phyloP scores from a whole-genome alignment of 2,888 invertebrate species.

The Pachydiplax longipennis region DNA sequence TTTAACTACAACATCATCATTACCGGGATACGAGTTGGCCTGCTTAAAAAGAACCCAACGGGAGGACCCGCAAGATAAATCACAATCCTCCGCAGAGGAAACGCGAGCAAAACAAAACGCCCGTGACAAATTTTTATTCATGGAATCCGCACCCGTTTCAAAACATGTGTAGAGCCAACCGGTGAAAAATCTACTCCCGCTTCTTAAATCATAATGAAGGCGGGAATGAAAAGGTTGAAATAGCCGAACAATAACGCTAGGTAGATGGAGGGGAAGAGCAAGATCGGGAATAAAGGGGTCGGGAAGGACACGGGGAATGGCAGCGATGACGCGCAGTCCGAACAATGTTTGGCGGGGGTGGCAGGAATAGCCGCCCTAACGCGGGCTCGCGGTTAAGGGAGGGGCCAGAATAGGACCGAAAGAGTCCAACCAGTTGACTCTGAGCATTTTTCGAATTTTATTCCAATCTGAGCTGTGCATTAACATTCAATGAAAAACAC shows the following conservation, averaged over 20 bases:
- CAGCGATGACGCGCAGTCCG: not conserved
- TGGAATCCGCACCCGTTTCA: not conserved
- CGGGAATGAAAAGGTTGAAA: not conserved
- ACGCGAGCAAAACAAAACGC: not conserved
- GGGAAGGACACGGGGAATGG: not conserved
- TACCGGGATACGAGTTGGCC: no score
- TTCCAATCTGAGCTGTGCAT: no score
- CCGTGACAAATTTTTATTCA: not conserved
- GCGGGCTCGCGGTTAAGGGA: not conserved
- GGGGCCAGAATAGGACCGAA: not conserved
- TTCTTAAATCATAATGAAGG: not conserved
- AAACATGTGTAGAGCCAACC: not conserved
- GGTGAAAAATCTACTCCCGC: not conserved
- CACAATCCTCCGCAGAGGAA: not conserved
- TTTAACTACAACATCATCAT: no score
- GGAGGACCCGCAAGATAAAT: not conserved
- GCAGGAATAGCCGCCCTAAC: slow-evolving; percentile 30
- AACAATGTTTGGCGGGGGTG: slow-evolving; percentile 6
- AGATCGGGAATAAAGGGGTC: not conserved
- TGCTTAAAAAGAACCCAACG: not conserved
- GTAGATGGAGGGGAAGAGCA: not conserved
- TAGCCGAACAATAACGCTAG: not conserved
- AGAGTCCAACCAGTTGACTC: no score
- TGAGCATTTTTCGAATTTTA: no score
- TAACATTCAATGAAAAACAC: no score